A percentile compares a stretch with the other conserved stretches of the same genome.
Conservation (phyloP, 2,888 invertebrate genomes). For the Phorcus lineatus region DNA sequence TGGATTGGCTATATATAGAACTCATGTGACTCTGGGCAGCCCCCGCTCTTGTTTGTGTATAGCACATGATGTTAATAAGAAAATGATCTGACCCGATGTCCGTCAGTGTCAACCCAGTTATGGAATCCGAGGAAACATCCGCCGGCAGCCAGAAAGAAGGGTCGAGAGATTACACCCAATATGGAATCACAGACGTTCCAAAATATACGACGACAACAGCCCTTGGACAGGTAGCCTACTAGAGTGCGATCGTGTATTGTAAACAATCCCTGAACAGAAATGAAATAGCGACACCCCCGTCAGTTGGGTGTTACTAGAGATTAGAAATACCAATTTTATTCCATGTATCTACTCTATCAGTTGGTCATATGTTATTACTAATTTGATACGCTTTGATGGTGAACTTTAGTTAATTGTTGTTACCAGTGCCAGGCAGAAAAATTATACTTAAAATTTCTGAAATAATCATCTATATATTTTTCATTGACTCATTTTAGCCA, state of each 20-base stretch:
- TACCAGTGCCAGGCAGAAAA: too few species aligned
- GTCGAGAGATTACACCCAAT: conserved; percentile 54
- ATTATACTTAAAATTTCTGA: too few species aligned
- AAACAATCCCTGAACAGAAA: too few species aligned
- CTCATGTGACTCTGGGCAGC: conserved; percentile 19
- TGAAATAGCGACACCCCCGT: too few species aligned
- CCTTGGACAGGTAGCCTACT: conserved; percentile 61
- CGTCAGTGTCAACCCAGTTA: not conserved
- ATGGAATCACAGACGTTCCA: conserved; percentile 61
- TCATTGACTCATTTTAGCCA: too few species aligned
- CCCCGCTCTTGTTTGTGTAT: not conserved
- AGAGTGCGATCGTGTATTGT: not conserved
- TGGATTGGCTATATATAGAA: conserved; percentile 7
- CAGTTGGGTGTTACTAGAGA: too few species aligned
- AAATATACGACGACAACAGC: conserved; percentile 59
- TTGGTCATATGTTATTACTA: too few species aligned
- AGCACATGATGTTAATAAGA: not conserved
- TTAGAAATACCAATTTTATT: too few species aligned
- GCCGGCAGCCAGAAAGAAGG: not conserved
- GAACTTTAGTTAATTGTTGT: too few species aligned
- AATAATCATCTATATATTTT: too few species aligned
- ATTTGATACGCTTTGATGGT: too few species aligned
- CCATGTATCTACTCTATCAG: too few species aligned
- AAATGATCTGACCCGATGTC: not conserved
- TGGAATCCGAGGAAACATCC: not conserved